A percentile compares a stretch with the other conserved stretches of the same genome.
Evolutionary conservation across 2,888 invertebrate genomes (phyloP).

Genomic region (Drosophila quasianomalipes): DNA sequence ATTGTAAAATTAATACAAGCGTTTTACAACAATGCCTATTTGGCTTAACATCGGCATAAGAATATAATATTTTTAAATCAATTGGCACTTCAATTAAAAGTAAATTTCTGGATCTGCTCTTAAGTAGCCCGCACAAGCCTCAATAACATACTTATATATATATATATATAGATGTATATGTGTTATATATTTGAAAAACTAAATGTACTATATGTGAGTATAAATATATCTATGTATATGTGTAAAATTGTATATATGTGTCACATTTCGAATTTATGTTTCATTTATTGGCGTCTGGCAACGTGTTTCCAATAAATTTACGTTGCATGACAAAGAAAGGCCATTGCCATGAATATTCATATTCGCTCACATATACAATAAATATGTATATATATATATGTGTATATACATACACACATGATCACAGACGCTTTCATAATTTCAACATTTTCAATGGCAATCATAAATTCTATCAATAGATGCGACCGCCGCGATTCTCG

Average conservation of each 20-base stretch:
- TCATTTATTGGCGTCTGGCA: slow-evolving; percentile 73
- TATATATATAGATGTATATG: neutral
- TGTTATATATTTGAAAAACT: neutral
- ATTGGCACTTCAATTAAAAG: neutral
- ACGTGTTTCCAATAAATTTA: slow-evolving; percentile 74
- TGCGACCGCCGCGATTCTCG: slow-evolving; percentile 52
- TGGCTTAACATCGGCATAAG: neutral
- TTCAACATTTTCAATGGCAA: slow-evolving; percentile 64
- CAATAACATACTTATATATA: neutral
- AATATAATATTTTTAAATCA: neutral
- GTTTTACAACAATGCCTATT: neutral
- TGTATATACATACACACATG: neutral
- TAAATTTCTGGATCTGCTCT: neutral
- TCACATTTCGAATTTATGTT: slow-evolving; percentile 68
- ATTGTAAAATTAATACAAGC: neutral
- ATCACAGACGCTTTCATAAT: slow-evolving; percentile 47
- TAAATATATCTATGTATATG: neutral
- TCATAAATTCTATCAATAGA: slow-evolving; percentile 74
- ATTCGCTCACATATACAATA: slow-evolving; percentile 21
- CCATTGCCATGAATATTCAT: slow-evolving; percentile 43
- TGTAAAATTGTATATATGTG: slow-evolving; percentile 7
- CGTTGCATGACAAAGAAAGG: slow-evolving; percentile 56
- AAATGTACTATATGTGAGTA: neutral
- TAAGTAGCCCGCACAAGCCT: neutral
- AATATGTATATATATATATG: neutral